A percentile compares a stretch with the other conserved stretches of the same genome.
These are phyloP conservation scores for Eidolon helvum DNA, from an alignment of 2,113 vertebrate genomes.

Conservation along the genomic window DNA sequence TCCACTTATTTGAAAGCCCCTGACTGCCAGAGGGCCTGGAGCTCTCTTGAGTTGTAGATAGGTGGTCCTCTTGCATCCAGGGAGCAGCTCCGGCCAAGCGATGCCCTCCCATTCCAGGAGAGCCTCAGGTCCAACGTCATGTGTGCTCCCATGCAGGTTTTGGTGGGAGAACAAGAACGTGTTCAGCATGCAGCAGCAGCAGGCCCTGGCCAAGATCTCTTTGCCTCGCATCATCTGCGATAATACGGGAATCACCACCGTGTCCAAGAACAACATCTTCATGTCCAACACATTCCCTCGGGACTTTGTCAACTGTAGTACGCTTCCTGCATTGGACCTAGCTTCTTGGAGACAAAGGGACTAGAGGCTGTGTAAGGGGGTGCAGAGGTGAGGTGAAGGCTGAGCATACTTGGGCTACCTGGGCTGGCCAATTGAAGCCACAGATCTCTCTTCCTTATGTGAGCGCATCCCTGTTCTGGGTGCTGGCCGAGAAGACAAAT, in stretches of 20 bases:
- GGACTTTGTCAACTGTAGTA: slow-evolving; percentile 73
- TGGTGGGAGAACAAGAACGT: slow-evolving; percentile 89
- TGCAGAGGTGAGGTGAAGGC: background rate
- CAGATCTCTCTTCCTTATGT: background rate
- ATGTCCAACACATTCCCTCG: slow-evolving; percentile 64
- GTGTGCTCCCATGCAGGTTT: slow-evolving; percentile 77
- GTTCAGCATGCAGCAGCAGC: slow-evolving; percentile 84
- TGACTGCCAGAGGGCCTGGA: background rate
- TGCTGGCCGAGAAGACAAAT: background rate
- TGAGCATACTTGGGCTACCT: background rate
- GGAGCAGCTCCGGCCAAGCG: background rate
- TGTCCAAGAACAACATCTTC: slow-evolving; percentile 89
- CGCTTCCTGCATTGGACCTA: slow-evolving; percentile 54
- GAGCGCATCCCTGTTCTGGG: background rate
- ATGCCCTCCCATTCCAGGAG: background rate
- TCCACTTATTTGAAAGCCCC: background rate
- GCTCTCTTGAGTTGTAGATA: too few relatives aligned
- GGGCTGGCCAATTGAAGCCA: background rate
- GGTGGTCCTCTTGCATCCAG: background rate
- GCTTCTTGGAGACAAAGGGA: slow-evolving; percentile 63
- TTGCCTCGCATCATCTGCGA: slow-evolving; percentile 92
- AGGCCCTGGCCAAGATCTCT: slow-evolving; percentile 80
- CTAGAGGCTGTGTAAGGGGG: slow-evolving; percentile 46
- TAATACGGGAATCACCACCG: slow-evolving; percentile 87
- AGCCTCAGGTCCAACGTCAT: accelerated